phyloP scores from a whole-genome alignment of 2,797 vertebrate genomes.

The Pseudochirops corinnae region DNA sequence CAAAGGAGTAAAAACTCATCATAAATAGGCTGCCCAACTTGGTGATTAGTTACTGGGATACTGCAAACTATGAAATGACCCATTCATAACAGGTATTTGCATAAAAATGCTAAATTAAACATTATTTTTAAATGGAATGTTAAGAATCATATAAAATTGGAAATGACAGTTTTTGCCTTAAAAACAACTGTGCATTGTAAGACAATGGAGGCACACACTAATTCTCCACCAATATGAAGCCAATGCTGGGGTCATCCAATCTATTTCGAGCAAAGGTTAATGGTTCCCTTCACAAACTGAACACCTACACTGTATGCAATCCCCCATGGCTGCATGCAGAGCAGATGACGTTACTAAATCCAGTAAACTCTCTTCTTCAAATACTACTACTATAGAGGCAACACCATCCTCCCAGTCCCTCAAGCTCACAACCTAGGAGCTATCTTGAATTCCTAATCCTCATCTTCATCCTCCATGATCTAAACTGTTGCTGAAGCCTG shows the following conservation, averaged over 20 bases:
- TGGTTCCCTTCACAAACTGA: background rate
- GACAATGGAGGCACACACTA: background rate
- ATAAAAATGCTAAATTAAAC: background rate
- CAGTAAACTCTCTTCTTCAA: background rate
- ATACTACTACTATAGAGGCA: background rate
- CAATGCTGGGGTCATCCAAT: background rate
- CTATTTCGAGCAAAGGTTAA: background rate
- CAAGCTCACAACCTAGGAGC: too few relatives aligned
- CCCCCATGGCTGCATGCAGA: background rate
- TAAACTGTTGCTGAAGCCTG: too few relatives aligned
- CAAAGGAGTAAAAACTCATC: background rate
- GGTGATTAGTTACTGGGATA: background rate
- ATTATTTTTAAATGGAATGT: background rate
- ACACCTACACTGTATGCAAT: background rate
- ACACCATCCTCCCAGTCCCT: background rate
- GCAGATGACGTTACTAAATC: background rate
- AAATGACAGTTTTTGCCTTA: background rate
- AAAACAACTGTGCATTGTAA: background rate
- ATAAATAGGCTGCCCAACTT: background rate
- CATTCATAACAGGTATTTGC: background rate
- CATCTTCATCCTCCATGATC: background rate
- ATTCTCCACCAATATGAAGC: background rate
- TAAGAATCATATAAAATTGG: background rate
- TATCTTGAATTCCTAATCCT: background rate
- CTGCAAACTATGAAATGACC: background rate